phyloP scores from a whole-genome alignment of 1,140 invertebrate species.

The Drosophila sp. region DNA sequence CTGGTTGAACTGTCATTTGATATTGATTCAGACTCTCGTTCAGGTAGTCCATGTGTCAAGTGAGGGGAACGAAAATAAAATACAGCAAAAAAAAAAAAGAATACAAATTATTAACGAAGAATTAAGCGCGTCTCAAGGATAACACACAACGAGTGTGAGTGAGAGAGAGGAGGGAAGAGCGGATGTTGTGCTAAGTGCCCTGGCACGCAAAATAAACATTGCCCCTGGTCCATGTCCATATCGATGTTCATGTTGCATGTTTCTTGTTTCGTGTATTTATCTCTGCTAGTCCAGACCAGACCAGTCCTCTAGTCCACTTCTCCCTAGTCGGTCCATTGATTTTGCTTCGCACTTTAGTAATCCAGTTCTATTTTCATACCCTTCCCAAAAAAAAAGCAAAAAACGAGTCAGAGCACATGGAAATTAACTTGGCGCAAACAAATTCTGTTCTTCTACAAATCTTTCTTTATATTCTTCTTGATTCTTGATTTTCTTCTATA shows the following conservation, averaged over 20 bases:
- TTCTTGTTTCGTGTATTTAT: slow-evolving; percentile 6
- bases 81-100: background rate
- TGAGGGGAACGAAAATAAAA: slow-evolving; percentile 53
- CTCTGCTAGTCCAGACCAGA: background rate
- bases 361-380: slow-evolving; percentile 30
- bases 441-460: no score
- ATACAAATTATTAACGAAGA: slow-evolving; percentile 62
- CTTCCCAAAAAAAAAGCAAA: background rate
- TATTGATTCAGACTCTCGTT: slow-evolving; percentile 1
- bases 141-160: slow-evolving; percentile 21
- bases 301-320: background rate
- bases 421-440: no score
- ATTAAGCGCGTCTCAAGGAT: slow-evolving; percentile 54
- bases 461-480: no score
- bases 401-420: no score
- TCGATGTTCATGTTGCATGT: slow-evolving; percentile 8
- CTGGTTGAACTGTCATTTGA: slow-evolving; percentile 4
- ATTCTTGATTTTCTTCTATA: no score
- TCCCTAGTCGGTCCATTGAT: background rate
- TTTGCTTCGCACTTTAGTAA: slow-evolving; percentile 35
- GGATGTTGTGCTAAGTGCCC: slow-evolving; percentile 66
- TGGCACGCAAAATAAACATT: slow-evolving; percentile 74
- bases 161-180: slow-evolving; percentile 35
- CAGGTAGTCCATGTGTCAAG: slow-evolving; percentile 27
- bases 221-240: slow-evolving; percentile 12